A percentile compares a stretch with the other conserved stretches of the same genome.
Evolutionary conservation across 2,113 vertebrate species (phyloP).

Genomic region (Onychostruthus taczanowskii): DNA sequence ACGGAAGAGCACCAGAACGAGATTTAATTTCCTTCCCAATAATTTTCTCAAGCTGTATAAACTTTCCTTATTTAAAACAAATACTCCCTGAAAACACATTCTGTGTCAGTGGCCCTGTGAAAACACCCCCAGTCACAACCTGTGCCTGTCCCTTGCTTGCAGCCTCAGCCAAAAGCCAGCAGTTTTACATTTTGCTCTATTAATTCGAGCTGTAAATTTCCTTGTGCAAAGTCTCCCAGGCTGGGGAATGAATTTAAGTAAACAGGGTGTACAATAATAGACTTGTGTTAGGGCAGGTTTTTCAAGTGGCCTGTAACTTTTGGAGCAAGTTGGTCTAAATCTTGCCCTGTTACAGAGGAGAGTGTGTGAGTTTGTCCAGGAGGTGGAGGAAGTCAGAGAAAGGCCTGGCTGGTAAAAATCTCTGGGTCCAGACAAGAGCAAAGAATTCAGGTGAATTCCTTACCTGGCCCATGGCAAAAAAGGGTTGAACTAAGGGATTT

Average conservation of each 20-base stretch:
- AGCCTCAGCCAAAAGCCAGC: conserved; percentile 39
- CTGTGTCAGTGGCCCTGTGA: conserved; percentile 40
- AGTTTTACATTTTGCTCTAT: conserved; percentile 58
- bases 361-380: not conserved
- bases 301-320: conserved; percentile 34
- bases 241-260: conserved; percentile 18
- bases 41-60: conserved; percentile 76
- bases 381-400: not conserved
- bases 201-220: conserved; percentile 41
- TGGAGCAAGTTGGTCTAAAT: not conserved
- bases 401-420: not conserved
- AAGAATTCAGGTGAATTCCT: not conserved
- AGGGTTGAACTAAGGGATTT: not conserved
- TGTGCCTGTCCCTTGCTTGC: conserved; percentile 21
- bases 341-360: not conserved
- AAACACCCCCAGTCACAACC: conserved; percentile 64
- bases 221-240: conserved; percentile 39
- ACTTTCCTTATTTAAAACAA: conserved; percentile 72
- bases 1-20: conserved; percentile 47
- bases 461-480: not conserved
- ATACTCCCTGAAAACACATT: conserved; percentile 64
- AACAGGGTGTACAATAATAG: conserved; percentile 2
- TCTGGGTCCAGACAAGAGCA: not conserved
- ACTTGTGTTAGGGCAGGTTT: conserved; percentile 39
- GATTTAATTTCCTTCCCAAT: conserved; percentile 72